Evolutionary conservation across 2,797 vertebrate genomes (phyloP), one percentile per base, ranked within the genome.

Genomic region (Pantherophis vulpinus): DNA sequence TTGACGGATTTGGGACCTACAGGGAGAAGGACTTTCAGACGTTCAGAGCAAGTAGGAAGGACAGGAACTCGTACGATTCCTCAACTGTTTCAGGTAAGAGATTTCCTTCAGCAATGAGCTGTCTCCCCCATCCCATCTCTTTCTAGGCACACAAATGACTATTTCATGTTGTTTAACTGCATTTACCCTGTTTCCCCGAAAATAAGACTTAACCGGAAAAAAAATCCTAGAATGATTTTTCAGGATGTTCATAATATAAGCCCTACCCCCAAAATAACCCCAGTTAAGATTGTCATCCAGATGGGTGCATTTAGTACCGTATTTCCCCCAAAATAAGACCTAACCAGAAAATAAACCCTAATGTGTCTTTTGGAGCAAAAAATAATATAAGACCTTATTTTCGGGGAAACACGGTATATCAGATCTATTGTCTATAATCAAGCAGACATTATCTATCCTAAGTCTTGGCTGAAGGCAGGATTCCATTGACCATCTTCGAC

Each of bases 21-120:
- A 98, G 98, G 97, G 99, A 99, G 96, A 98, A 99, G 97, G 98
- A 99, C 97, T 97, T 99, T 95, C 98, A 98, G 95, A 97, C 98
- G 92, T 99, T 99, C 97, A 98, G 98, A 96, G 97, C 98, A 93
- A 98, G 97, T 94, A 98, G 98, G 95, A 99, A 98, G 96, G 98
- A 99, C 90, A 98, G 97, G 96, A 97, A 91, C 95, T 93, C 95
- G 95, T 99, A 98, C 1, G 98, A 98, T 94, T 97, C 98, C 96
- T 97, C 98, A 90, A 91, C 98, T 91, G 97, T 98, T 95, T 97
- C 98, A 97, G 99, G 99, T 99, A 98, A 98, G 98, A 96, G 20
- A 8, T 12, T 29, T 86, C 55, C 55, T 3, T 27, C 58, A n/a
- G 9, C 20, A 3, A 4, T 14, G 4, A 8, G 0, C 70, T 92